phyloP scores from a whole-genome alignment of 2,888 invertebrate species.

The Eupithecia exiguata region DNA sequence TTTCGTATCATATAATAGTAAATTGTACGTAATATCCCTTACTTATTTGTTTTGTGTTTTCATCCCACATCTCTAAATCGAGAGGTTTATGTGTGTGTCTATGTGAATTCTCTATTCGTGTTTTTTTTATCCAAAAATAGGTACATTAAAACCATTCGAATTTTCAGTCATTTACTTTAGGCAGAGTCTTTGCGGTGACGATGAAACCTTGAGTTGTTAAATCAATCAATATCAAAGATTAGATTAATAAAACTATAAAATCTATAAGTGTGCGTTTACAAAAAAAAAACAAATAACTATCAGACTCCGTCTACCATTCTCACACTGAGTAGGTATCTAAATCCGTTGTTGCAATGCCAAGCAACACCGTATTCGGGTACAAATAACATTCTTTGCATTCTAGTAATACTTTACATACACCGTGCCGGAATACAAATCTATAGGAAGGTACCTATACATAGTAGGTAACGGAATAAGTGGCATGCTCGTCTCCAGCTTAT shows the following conservation, averaged over 20 bases:
- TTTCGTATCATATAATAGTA: background rate
- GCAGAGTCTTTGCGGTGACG: background rate
- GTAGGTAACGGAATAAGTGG: constrained; percentile 56
- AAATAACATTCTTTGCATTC: background rate
- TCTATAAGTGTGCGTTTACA: background rate
- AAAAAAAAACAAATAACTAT: background rate
- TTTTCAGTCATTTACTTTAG: background rate
- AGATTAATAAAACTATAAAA: background rate
- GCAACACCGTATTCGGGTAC: background rate
- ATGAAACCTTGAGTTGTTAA: background rate
- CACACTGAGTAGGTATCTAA: background rate
- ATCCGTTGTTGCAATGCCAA: background rate
- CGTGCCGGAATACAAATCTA: background rate
- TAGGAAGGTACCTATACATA: constrained; percentile 21
- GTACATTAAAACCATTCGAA: background rate
- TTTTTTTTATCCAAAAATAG: background rate
- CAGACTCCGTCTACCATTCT: background rate
- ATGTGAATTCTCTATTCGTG: no score
- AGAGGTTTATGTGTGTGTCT: background rate
- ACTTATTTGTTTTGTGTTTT: background rate
- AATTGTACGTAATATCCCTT: background rate
- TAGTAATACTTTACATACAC: background rate
- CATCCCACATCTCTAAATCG: background rate
- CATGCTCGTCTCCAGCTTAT: constrained; percentile 53
- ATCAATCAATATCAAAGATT: background rate